phyloP scores from a whole-genome alignment of 2,888 invertebrate genomes.

The Rotaria sp. region DNA sequence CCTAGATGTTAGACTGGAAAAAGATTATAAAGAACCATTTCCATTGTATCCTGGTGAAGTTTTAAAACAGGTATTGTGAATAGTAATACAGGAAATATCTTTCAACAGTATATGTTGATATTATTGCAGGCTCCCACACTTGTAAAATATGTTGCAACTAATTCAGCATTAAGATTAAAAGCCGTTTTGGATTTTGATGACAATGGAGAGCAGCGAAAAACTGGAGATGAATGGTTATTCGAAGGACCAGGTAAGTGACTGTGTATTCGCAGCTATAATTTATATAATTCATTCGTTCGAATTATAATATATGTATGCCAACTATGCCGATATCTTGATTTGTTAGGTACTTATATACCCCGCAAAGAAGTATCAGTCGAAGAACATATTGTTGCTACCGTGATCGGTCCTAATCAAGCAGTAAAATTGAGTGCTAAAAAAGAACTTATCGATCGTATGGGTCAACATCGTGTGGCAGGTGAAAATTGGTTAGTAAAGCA shows the following conservation, averaged over 20 bases:
- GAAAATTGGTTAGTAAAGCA: constrained; percentile 59
- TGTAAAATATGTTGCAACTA: constrained; percentile 55
- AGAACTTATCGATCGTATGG: constrained; percentile 54
- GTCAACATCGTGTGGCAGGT: constrained; percentile 49
- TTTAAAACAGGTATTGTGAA: constrained; percentile 42
- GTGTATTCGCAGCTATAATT: too few relatives aligned
- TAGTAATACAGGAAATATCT: too few relatives aligned
- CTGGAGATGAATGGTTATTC: constrained; percentile 59
- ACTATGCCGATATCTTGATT: constrained; percentile 46
- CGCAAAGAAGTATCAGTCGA: constrained; percentile 57
- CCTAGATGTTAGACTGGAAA: constrained; percentile 56
- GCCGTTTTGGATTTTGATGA: constrained; percentile 56
- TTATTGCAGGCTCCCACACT: constrained; percentile 46
- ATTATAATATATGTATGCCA: constrained; percentile 45
- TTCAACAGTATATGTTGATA: background rate
- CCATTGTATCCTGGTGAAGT: constrained; percentile 59
- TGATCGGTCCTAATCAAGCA: constrained; percentile 58
- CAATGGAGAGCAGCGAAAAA: constrained; percentile 50
- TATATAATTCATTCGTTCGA: too few relatives aligned
- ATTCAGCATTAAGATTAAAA: constrained; percentile 55
- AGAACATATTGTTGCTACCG: constrained; percentile 54
- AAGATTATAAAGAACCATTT: constrained; percentile 57
- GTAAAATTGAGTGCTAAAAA: constrained; percentile 56
- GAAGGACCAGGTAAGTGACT: constrained; percentile 57
- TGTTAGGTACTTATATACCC: constrained; percentile 56